Conservation (phyloP, 37 sponge, comb jelly and placozoan genomes). For the Cliona cf. orientalis region DNA sequence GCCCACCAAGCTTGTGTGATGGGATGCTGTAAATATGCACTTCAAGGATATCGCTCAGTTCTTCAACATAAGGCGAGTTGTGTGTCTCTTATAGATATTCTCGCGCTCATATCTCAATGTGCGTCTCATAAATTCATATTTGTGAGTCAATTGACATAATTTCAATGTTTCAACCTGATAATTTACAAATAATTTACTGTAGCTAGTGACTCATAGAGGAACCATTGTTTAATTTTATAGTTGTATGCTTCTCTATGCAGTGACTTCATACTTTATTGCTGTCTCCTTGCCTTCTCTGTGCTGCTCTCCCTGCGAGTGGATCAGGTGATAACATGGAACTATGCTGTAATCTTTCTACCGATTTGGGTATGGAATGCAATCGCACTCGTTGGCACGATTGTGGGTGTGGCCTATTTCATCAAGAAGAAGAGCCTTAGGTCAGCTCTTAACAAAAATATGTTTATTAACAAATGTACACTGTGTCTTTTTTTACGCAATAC, state of each 20-base stretch:
- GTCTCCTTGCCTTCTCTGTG: constrained; percentile 64
- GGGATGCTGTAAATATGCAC: background rate
- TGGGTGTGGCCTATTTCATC: constrained; percentile 52
- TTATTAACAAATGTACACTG: background rate
- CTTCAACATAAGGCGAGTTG: constrained; percentile 14
- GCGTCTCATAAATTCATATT: too few relatives aligned
- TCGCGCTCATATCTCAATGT: background rate
- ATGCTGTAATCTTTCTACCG: constrained; percentile 67
- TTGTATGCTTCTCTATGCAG: too few relatives aligned
- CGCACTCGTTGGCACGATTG: constrained; percentile 17
- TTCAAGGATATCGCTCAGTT: constrained; percentile 7
- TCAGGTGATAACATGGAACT: constrained; percentile 53
- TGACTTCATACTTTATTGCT: constrained; percentile 53
- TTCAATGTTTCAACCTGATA: too few relatives aligned
- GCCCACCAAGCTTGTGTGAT: background rate
- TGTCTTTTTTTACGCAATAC: background rate
- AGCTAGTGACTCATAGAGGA: too few relatives aligned
- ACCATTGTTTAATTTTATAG: too few relatives aligned
- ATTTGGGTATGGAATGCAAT: constrained; percentile 78
- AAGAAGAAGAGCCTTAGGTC: constrained; percentile 58
- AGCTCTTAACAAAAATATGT: background rate
- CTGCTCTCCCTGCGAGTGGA: constrained; percentile 72
- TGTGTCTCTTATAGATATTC: background rate
- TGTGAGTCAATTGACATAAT: too few relatives aligned
- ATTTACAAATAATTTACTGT: too few relatives aligned